phyloP scores from a whole-genome alignment of 2,113 vertebrate species.

The Cavia aperea region DNA sequence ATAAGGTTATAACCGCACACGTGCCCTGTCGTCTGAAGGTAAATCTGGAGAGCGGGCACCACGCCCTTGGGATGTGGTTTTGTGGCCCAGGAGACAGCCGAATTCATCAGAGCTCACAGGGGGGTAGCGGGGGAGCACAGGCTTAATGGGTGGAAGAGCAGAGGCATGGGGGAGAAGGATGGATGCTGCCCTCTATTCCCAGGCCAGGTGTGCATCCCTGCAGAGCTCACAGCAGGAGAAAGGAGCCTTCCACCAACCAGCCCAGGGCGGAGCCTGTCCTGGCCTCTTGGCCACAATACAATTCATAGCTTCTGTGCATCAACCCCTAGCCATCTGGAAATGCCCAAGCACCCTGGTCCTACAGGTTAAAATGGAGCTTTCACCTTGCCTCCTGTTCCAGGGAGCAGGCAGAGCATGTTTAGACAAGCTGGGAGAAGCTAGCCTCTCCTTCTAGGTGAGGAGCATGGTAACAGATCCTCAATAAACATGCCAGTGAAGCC shows the following conservation, averaged over 20 bases:
- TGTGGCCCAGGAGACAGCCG: neutral
- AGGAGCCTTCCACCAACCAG: neutral
- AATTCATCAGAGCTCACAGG: accelerated
- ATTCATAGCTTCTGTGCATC: neutral
- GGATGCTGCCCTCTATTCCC: accelerated
- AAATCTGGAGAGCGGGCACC: neutral
- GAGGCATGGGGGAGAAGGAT: accelerated
- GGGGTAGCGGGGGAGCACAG: neutral
- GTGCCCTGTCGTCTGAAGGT: neutral
- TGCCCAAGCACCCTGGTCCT: accelerated
- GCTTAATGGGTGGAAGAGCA: accelerated
- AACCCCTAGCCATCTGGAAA: neutral
- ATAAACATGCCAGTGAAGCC: neutral
- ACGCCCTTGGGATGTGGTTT: neutral
- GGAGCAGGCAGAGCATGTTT: neutral
- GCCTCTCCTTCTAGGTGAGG: neutral
- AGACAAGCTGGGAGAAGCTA: neutral
- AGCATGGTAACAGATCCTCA: neutral
- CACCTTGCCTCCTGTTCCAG: neutral
- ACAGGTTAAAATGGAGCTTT: neutral
- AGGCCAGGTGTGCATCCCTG: accelerated
- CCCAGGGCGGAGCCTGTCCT: neutral
- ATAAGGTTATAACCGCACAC: neutral
- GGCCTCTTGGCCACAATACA: neutral
- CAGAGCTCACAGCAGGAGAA: neutral